These are phyloP conservation scores for Cryptotis parvus DNA, from an alignment of 2,113 vertebrate genomes.

Conservation along the genomic window DNA sequence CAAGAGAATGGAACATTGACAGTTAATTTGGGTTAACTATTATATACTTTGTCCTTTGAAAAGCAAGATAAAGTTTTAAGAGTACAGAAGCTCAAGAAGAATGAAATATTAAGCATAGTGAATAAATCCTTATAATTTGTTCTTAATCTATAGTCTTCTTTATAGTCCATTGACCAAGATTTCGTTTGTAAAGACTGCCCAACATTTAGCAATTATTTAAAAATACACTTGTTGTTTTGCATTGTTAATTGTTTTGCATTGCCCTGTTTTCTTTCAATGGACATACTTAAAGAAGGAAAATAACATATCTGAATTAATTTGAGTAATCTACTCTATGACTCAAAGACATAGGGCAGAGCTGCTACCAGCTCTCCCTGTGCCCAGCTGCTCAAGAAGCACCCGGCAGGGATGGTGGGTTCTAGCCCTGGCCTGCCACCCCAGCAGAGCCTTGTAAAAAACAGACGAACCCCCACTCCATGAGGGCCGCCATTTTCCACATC, in stretches of 20 bases:
- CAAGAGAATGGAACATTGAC: neutral
- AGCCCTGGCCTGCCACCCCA: no score
- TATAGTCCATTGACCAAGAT: neutral
- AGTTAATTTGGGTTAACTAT: neutral
- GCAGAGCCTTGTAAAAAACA: no score
- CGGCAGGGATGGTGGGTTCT: no score
- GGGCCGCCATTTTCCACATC: no score
- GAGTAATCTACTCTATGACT: neutral
- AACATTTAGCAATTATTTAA: neutral
- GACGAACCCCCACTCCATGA: no score
- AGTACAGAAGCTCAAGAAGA: neutral
- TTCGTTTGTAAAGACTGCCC: neutral
- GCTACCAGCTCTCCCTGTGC: no score
- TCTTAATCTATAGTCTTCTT: neutral
- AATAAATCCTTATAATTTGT: neutral
- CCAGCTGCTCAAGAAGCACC: no score
- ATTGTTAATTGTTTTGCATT: no score
- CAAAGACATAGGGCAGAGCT: no score
- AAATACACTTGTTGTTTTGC: neutral
- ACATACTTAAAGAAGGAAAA: neutral
- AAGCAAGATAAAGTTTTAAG: neutral
- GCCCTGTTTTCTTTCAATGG: neutral
- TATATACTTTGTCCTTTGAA: neutral
- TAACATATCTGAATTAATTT: neutral
- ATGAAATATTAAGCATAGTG: neutral